A percentile compares a stretch with the other conserved stretches of the same genome.
These are phyloP conservation scores for Neoscelio sp. DNA, from an alignment of 2,888 invertebrate species.

Conservation along the genomic window DNA sequence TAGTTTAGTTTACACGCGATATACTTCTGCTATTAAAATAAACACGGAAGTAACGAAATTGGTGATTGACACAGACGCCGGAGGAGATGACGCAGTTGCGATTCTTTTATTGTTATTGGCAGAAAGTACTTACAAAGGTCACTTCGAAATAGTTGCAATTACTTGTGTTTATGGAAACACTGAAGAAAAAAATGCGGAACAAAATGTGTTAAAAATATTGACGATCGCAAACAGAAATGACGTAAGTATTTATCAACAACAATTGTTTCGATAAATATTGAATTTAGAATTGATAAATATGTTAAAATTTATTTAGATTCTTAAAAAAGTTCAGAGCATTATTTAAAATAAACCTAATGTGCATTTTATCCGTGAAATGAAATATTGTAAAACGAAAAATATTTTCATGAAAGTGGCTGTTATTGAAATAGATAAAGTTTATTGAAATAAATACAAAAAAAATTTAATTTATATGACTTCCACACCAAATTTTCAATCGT, in stretches of 20 bases:
- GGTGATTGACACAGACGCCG: conserved; percentile 84
- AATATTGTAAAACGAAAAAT: too few species aligned
- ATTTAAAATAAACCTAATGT: too few species aligned
- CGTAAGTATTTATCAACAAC: conserved; percentile 80
- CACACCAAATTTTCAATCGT: too few species aligned
- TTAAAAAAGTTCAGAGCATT: too few species aligned
- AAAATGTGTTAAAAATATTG: conserved; percentile 84
- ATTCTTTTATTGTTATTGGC: conserved; percentile 80
- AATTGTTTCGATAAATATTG: too few species aligned
- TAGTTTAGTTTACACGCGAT: background rate
- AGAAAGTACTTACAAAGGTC: conserved; percentile 65
- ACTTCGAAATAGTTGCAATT: conserved; percentile 84
- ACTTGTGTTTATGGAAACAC: conserved; percentile 85
- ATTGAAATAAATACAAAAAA: too few species aligned
- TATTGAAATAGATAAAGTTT: too few species aligned
- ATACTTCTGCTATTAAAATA: background rate
- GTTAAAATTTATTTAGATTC: too few species aligned
- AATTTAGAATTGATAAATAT: too few species aligned
- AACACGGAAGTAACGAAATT: conserved; percentile 68
- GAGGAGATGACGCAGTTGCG: conserved; percentile 84
- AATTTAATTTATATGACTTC: too few species aligned
- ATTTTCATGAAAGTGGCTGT: too few species aligned
- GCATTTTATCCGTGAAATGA: too few species aligned
- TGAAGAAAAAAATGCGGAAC: conserved; percentile 82
- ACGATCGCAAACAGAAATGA: conserved; percentile 79